Conservation (phyloP, 2,888 invertebrate genomes). For the Hypselothyrea guttata region DNA sequence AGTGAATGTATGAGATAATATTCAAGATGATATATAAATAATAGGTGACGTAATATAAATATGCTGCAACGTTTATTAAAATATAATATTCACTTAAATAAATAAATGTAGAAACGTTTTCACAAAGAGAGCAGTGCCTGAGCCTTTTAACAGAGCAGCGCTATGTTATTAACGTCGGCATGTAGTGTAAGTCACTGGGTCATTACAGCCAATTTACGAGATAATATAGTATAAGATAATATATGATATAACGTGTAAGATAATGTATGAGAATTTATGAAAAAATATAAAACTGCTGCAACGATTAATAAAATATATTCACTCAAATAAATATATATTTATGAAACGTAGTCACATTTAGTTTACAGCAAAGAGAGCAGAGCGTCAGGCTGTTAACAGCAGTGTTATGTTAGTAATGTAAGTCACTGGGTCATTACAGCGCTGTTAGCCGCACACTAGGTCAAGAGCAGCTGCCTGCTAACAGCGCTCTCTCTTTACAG, state of each 20-base stretch:
- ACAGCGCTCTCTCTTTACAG: conserved; percentile 7
- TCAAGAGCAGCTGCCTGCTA: conserved; percentile 17
- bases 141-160: background rate
- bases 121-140: conserved; percentile 4
- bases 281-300: too few species aligned
- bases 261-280: too few species aligned
- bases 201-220: too few species aligned
- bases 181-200: too few species aligned
- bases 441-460: conserved; percentile 3
- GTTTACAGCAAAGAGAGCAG: conserved; percentile 13
- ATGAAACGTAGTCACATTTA: conserved; percentile 23
- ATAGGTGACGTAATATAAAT: conserved; percentile 20
- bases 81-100: conserved; percentile 51
- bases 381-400: background rate
- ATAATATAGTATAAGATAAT: too few species aligned
- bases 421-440: too few species aligned
- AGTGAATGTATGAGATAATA: conserved; percentile 60
- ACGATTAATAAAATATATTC: too few species aligned
- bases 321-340: conserved; percentile 51
- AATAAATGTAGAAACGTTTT: conserved; percentile 45
- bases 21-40: too few species aligned
- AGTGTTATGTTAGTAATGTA: background rate
- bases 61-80: conserved; percentile 59
- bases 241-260: too few species aligned
- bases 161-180: conserved; percentile 8